Base-by-base conservation (phyloP, 2,797 vertebrate species). In the Halcyon leucocephala region DNA sequence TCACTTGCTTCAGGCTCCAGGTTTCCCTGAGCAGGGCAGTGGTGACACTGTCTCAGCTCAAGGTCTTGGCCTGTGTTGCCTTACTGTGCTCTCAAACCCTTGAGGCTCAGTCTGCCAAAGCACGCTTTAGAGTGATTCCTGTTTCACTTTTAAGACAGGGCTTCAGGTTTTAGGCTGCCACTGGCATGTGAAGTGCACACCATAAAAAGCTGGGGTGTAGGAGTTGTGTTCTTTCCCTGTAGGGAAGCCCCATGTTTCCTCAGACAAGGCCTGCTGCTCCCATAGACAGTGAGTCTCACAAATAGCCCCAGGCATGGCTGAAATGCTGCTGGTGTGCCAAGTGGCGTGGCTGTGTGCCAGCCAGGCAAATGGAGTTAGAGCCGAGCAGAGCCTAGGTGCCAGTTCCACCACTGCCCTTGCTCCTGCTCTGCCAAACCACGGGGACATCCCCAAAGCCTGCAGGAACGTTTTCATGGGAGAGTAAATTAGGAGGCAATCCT, bases 181-280 rank as follows among this genome's bases (percentile, higher is more conserved):
- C 65, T 0, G 2, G 6, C 41, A 57, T 0, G 0, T 29, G 48
- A 79, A 51, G 12, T 14, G 9, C 20, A 4, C 37, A 42, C 31
- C 20, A 1, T 25, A 9, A 35, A 85, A 58, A 12, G 26, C 25
- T n/a, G 14, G 21, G 4, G 6, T 8, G 18, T 24, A 67, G 55
- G 37, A 72, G 14, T 12, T 72, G 22, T 41, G 17, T 54, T 54
- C 14, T 48, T 79, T 48, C 26, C 13, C 16, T 10, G 2, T 12
- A 51, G 42, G 58, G 35, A 39, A 55, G 52, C 18, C 52, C 55
- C 20, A 35, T 4, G 29, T n/a, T 81, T 41, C 44, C 48, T 88
- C 62, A 65, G 58, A 33, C 44, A 65, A 72, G 46, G 10, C 9
- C 70, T 49, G n/a, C 49, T 89, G 37, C 33, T 87, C 21, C 22